A percentile compares a stretch with the other conserved stretches of the same genome.
Evolutionary conservation across 2,797 vertebrate genomes (phyloP).

Genomic region (Cyclopterus lumpus): DNA sequence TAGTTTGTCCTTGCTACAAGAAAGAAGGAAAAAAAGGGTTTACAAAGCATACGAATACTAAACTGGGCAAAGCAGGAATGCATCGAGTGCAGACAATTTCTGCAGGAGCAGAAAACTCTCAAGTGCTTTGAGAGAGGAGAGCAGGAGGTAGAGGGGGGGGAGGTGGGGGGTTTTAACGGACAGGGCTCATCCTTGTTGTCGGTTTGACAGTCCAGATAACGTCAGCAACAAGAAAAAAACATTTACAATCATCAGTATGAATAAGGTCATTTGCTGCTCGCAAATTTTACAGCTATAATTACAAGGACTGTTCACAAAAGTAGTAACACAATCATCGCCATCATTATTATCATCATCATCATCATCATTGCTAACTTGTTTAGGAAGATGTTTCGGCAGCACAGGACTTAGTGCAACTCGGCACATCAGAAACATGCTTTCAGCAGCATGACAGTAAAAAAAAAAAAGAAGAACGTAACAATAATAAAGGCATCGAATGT

Average conservation of each 20-base stretch:
- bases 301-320: constrained; percentile 42
- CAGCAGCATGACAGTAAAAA: constrained; percentile 75
- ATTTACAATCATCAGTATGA: constrained; percentile 61
- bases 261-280: constrained; percentile 38
- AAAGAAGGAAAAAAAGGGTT: constrained; percentile 51
- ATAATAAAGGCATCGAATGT: constrained; percentile 55
- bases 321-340: constrained; percentile 60
- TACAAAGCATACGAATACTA: constrained; percentile 69
- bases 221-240: constrained; percentile 22
- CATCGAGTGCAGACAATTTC: constrained; percentile 72
- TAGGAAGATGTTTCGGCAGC: constrained; percentile 69
- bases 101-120: constrained; percentile 75
- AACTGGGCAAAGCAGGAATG: constrained; percentile 68
- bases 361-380: constrained; percentile 45
- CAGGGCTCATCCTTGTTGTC: constrained; percentile 46
- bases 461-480: constrained; percentile 37
- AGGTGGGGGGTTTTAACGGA: constrained; percentile 34
- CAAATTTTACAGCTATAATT: constrained; percentile 46
- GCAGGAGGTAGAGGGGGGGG: neutral
- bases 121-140: constrained; percentile 71
- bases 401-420: constrained; percentile 72
- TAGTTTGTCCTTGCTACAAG: constrained; percentile 66
- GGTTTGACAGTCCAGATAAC: constrained; percentile 31
- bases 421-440: constrained; percentile 69
- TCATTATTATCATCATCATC: constrained; percentile 24